These are phyloP conservation scores for Gavia stellata DNA, from an alignment of 2,113 vertebrate genomes.

Conservation along the genomic window DNA sequence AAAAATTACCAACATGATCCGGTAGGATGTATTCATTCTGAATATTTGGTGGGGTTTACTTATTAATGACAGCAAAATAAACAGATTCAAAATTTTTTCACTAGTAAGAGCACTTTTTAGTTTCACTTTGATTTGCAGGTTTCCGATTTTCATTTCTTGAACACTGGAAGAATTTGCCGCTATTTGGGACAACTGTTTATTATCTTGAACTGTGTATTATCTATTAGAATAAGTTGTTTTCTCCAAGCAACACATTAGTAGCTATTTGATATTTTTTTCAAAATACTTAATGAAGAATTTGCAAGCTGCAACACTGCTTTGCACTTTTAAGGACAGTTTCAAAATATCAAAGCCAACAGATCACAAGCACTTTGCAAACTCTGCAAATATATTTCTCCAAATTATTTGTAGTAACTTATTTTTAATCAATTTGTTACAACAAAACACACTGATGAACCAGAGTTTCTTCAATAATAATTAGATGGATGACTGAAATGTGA, in stretches of 20 bases:
- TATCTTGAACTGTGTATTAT: background rate
- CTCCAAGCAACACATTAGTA: background rate
- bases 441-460: background rate
- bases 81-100: background rate
- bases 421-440: background rate
- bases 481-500: background rate
- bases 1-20: background rate
- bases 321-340: background rate
- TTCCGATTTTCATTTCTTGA: background rate
- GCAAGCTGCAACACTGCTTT: background rate
- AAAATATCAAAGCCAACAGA: background rate
- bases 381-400: background rate
- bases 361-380: background rate
- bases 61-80: background rate
- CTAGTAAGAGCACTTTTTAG: background rate
- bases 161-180: background rate
- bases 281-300: background rate
- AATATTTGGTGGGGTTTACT: background rate
- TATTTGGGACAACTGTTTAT: background rate
- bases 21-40: background rate
- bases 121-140: conserved; percentile 3
- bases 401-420: background rate
- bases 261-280: background rate
- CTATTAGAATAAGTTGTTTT: background rate
- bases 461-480: background rate